A percentile compares a stretch with the other conserved stretches of the same genome.
Conservation (phyloP, 1,140 invertebrate genomes). For the Spodoptera litura region DNA sequence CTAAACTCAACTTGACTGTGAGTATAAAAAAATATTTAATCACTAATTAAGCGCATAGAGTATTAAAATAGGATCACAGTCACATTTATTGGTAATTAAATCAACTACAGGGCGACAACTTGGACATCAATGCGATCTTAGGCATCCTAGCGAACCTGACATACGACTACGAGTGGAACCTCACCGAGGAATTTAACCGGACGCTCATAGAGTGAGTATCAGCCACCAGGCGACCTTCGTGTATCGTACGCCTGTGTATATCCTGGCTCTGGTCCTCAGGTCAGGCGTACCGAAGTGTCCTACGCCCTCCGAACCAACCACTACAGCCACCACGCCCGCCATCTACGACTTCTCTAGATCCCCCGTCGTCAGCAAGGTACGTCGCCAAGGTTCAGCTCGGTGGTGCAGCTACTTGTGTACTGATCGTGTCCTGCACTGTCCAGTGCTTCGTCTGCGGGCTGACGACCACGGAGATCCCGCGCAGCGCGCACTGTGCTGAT, state of each 20-base stretch:
- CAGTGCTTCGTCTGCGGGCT: slow-evolving; percentile 77
- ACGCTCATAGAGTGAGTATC: slow-evolving; percentile 46
- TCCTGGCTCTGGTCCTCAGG: slow-evolving; percentile 19
- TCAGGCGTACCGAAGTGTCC: slow-evolving; percentile 60
- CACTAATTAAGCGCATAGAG: too few relatives aligned
- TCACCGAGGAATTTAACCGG: slow-evolving; percentile 61
- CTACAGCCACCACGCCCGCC: slow-evolving; percentile 16
- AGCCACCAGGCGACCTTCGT: too few relatives aligned
- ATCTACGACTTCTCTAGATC: slow-evolving; percentile 31
- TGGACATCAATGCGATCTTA: slow-evolving; percentile 37
- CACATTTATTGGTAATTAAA: too few relatives aligned
- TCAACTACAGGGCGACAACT: neutral
- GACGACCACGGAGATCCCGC: slow-evolving; percentile 55
- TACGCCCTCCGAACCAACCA: slow-evolving; percentile 36
- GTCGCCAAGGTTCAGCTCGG: neutral
- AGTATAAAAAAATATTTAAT: too few relatives aligned
- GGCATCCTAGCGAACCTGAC: slow-evolving; percentile 61
- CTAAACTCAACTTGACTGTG: too few relatives aligned
- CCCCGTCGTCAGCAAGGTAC: slow-evolving; percentile 64
- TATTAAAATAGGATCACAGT: too few relatives aligned
- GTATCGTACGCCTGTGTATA: too few relatives aligned
- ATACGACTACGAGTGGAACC: slow-evolving; percentile 61
- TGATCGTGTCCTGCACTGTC: slow-evolving; percentile 16
- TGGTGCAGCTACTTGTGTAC: too few relatives aligned
- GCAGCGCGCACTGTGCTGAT: slow-evolving; percentile 63